Evolutionary conservation across 2,797 vertebrate species (phyloP).

Genomic region (Lagodon rhomboides): DNA sequence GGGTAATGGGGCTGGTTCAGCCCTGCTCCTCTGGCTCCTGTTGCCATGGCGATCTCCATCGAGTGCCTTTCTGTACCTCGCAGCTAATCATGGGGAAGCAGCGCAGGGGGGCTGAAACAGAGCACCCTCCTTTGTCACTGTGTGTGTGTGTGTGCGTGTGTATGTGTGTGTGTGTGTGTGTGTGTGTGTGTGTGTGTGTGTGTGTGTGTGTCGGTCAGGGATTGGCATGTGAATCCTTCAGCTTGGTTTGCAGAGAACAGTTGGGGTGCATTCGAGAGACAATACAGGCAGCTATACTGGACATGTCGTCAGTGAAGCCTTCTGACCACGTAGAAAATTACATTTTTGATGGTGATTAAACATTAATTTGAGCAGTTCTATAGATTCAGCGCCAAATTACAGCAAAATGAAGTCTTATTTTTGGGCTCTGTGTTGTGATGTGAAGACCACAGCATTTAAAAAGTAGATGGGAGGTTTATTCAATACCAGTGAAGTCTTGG

Average conservation of each 20-base stretch:
- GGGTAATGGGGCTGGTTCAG: conserved; percentile 51
- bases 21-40: conserved; percentile 41
- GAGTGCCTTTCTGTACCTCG: conserved; percentile 30
- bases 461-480: too few relatives aligned
- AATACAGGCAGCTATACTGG: background rate
- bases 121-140: conserved; percentile 5
- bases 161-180: conserved; percentile 11
- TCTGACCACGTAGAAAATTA: background rate
- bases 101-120: background rate
- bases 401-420: background rate
- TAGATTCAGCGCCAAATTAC: background rate
- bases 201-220: background rate
- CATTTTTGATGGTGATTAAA: background rate
- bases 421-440: background rate
- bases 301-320: background rate
- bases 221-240: background rate
- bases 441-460: too few relatives aligned
- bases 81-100: conserved; percentile 49
- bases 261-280: background rate
- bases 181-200: conserved; percentile 4
- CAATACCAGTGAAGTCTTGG: too few relatives aligned
- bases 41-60: conserved; percentile 64
- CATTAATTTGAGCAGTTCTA: too few relatives aligned
- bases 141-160: conserved; percentile 5
- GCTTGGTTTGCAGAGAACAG: background rate